phyloP scores from a whole-genome alignment of 2,888 invertebrate genomes.

The Tetragonula carbonaria region DNA sequence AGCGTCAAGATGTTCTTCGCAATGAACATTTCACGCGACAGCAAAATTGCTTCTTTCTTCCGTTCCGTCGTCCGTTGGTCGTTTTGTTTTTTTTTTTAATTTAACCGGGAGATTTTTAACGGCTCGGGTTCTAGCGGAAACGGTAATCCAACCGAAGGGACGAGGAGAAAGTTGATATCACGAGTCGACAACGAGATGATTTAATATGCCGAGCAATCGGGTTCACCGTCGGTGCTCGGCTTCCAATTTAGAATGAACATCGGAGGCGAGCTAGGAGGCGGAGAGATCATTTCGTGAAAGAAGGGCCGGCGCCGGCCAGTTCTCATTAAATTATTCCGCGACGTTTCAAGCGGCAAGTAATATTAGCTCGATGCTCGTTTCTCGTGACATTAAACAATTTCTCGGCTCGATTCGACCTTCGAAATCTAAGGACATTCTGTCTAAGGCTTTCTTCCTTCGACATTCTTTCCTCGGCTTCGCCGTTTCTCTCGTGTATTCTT shows the following conservation, averaged over 20 bases:
- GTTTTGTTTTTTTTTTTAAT: conserved; percentile 16
- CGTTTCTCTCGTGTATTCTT: neutral
- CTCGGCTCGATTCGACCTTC: neutral
- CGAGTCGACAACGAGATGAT: conserved; percentile 24
- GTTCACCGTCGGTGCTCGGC: neutral
- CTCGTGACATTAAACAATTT: conserved; percentile 50
- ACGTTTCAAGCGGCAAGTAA: conserved; percentile 47
- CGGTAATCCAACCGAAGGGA: neutral
- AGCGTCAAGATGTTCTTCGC: neutral
- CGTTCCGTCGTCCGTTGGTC: neutral
- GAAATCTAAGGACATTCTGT: neutral
- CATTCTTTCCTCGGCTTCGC: neutral
- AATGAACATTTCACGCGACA: conserved; percentile 2
- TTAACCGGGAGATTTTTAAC: neutral
- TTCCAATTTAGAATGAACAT: conserved; percentile 37
- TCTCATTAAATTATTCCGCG: conserved; percentile 54
- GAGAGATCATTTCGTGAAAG: conserved; percentile 24
- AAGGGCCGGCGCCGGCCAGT: conserved; percentile 14
- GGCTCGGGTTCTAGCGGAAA: neutral
- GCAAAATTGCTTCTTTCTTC: neutral
- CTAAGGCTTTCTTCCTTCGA: too few relatives aligned
- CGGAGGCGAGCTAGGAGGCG: neutral
- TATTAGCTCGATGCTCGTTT: conserved; percentile 29
- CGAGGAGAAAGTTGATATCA: neutral
- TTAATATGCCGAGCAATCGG: conserved; percentile 17